Evolutionary conservation across 2,888 invertebrate species (phyloP).

Genomic region (Cloeon dipterum): DNA sequence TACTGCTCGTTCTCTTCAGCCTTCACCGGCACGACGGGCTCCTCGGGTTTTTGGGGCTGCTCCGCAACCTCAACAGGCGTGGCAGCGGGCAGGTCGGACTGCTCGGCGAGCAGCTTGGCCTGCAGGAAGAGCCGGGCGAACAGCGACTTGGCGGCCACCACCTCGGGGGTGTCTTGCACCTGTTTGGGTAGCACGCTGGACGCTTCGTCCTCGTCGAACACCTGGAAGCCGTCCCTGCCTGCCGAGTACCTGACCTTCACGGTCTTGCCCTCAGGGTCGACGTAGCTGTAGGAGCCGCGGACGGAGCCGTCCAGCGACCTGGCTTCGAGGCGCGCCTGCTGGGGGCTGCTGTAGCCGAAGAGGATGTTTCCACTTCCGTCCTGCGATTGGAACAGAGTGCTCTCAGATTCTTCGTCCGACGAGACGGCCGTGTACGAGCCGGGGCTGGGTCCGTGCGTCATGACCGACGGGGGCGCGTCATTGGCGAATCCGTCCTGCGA

Average conservation of each 20-base stretch:
- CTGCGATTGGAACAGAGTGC: conserved; percentile 48
- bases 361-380: conserved; percentile 35
- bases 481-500: background rate
- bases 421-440: background rate
- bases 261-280: conserved; percentile 29
- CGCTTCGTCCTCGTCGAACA: conserved; percentile 18
- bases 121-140: conserved; percentile 13
- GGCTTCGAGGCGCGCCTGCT: conserved; percentile 49
- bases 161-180: conserved; percentile 42
- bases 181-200: conserved; percentile 16
- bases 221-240: conserved; percentile 53
- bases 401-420: conserved; percentile 17
- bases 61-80: conserved; percentile 8
- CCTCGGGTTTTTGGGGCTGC: conserved; percentile 2
- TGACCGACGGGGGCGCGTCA: background rate
- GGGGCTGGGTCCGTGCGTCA: background rate
- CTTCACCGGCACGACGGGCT: conserved; percentile 2
- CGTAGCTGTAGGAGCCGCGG: conserved; percentile 46
- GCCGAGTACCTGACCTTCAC: conserved; percentile 32
- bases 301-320: conserved; percentile 40
- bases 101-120: conserved; percentile 8
- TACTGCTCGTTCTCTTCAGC: conserved; percentile 1
- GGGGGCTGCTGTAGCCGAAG: conserved; percentile 48
- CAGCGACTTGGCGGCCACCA: conserved; percentile 32
- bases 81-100: conserved; percentile 8